Conservation (phyloP, 2,113 vertebrate genomes). For the Pandion haliaetus region DNA sequence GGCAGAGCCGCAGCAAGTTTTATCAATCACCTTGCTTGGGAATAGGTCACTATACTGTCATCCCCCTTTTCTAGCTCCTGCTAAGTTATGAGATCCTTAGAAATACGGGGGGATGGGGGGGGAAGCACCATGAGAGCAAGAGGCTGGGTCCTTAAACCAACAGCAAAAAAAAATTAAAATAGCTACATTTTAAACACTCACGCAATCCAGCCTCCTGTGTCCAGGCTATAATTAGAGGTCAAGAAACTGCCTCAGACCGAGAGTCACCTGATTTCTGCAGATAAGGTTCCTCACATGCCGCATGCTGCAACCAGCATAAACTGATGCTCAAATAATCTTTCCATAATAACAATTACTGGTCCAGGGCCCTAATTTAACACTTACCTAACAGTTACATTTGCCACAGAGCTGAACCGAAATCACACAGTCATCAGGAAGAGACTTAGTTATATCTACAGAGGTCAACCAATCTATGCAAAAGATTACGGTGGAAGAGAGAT, state of each 20-base stretch:
- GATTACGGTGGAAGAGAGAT: not conserved
- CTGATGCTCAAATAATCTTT: not conserved
- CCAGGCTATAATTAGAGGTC: not conserved
- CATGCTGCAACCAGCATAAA: not conserved
- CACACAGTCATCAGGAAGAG: not conserved
- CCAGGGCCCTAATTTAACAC: not conserved
- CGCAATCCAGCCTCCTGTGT: not conserved
- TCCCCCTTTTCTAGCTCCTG: not conserved
- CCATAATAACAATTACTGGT: not conserved
- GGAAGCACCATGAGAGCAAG: not conserved
- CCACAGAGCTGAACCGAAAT: not conserved
- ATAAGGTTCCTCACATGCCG: not conserved
- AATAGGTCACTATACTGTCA: not conserved
- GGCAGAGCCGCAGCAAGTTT: not conserved
- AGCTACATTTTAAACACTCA: not conserved
- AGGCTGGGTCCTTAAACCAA: not conserved
- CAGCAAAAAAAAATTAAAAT: not conserved
- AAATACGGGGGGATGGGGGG: too few species aligned
- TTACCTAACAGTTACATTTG: not conserved
- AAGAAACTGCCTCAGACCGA: not conserved
- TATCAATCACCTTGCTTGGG: accelerated
- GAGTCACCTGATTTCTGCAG: not conserved
- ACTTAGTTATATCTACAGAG: slow-evolving; percentile 40
- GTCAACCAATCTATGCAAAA: slow-evolving; percentile 9
- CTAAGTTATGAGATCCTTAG: not conserved